Evolutionary conservation across 2,888 invertebrate species (phyloP).

Genomic region (Pseudolycoriella hygida): DNA sequence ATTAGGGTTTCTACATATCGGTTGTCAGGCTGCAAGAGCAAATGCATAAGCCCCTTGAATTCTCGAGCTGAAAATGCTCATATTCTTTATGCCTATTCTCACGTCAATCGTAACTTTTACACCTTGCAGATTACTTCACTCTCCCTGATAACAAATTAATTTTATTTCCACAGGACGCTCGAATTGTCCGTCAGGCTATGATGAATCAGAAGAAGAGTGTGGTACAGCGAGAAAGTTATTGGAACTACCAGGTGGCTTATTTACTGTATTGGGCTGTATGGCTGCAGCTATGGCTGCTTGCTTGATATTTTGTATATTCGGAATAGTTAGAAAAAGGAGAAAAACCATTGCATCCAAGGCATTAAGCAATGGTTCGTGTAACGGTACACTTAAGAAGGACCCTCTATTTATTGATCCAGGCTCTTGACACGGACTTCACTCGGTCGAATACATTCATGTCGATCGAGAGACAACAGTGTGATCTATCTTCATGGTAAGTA

Average conservation of each 20-base stretch:
- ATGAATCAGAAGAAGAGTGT: constrained; percentile 51
- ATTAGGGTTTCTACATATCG: no score
- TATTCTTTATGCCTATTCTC: no score
- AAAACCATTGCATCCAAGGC: constrained; percentile 35
- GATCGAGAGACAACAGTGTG: constrained; percentile 87
- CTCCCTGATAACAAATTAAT: no score
- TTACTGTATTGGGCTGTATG: constrained; percentile 37
- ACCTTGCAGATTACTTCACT: no score
- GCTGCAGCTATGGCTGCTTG: constrained; percentile 38
- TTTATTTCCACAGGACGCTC: constrained; percentile 22
- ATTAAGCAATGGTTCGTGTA: constrained; percentile 24
- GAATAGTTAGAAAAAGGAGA: constrained; percentile 37
- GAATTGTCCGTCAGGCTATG: constrained; percentile 48
- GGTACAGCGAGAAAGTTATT: constrained; percentile 35
- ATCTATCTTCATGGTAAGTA: constrained; percentile 21
- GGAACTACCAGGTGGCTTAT: constrained; percentile 35
- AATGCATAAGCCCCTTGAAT: no score
- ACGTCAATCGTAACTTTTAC: no score
- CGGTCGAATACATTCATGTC: constrained; percentile 85
- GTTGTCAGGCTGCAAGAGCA: no score
- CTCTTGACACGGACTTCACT: constrained; percentile 79
- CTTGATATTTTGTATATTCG: constrained; percentile 37
- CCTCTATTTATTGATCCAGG: constrained; percentile 32
- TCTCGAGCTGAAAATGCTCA: no score
- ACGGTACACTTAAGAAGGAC: constrained; percentile 40